phyloP scores from a whole-genome alignment of 2,888 invertebrate genomes.

The Synergus japonicus region DNA sequence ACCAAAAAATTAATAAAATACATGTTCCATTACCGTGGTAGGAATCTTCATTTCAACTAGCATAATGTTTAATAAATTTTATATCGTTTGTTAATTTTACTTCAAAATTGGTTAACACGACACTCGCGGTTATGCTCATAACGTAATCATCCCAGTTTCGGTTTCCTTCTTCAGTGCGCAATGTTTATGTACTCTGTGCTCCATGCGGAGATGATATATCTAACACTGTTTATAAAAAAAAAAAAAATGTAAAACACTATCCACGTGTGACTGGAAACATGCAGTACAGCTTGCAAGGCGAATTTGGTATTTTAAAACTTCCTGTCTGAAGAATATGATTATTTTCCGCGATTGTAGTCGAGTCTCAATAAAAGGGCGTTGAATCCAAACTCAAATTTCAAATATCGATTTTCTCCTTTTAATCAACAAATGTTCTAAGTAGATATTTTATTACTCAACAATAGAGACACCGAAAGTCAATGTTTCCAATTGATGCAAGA shows the following conservation, averaged over 20 bases:
- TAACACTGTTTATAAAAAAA: slow-evolving; percentile 37
- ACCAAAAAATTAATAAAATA: slow-evolving; percentile 40
- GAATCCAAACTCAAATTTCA: too few relatives aligned
- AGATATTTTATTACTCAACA: too few relatives aligned
- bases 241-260: slow-evolving; percentile 34
- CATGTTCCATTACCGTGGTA: slow-evolving; percentile 39
- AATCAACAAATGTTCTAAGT: too few relatives aligned
- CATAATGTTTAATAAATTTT: slow-evolving; percentile 32
- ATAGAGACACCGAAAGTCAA: too few relatives aligned
- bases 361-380: background rate
- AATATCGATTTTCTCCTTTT: too few relatives aligned
- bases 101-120: slow-evolving; percentile 37
- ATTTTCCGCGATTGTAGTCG: slow-evolving; percentile 5
- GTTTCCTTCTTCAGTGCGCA: slow-evolving; percentile 36
- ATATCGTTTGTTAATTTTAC: slow-evolving; percentile 38
- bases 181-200: slow-evolving; percentile 37
- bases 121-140: slow-evolving; percentile 39
- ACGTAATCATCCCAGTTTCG: slow-evolving; percentile 34
- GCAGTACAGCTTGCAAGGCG: slow-evolving; percentile 38
- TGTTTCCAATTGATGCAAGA: background rate
- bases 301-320: slow-evolving; percentile 39
- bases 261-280: slow-evolving; percentile 41
- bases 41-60: slow-evolving; percentile 35
- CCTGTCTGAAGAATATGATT: slow-evolving; percentile 38
- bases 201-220: slow-evolving; percentile 29